Percentiles rank a stretch among this genome's conserved stretches.
phyloP scores from a whole-genome alignment of 2,888 invertebrate species.

The Horisme vitalbata region DNA sequence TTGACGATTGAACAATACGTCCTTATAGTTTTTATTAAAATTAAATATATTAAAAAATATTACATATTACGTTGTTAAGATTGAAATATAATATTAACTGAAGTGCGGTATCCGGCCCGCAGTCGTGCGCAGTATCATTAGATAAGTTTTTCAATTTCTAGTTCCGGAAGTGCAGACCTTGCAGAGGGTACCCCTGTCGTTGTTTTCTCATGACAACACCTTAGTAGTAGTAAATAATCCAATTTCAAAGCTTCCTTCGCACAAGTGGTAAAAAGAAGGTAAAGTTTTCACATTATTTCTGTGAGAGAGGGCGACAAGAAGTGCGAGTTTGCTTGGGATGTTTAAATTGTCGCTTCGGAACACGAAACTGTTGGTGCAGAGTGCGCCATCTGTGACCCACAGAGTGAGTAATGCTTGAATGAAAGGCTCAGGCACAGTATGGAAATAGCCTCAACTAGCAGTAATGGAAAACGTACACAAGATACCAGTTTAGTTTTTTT shows the following conservation, averaged over 20 bases:
- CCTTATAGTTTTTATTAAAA: no score
- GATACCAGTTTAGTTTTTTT: not conserved
- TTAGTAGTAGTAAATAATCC: constrained; percentile 48
- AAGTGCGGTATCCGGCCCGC: not conserved
- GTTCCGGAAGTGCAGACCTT: not conserved
- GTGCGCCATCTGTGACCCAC: constrained; percentile 55
- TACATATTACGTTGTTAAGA: no score
- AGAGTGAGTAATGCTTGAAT: constrained; percentile 45
- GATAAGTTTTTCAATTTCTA: constrained; percentile 3
- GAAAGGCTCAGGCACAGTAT: constrained; percentile 34
- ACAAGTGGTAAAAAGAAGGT: constrained; percentile 53
- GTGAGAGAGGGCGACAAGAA: constrained; percentile 50
- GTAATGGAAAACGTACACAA: not conserved
- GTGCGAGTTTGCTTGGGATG: constrained; percentile 54
- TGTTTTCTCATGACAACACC: constrained; percentile 16
- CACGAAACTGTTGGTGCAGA: constrained; percentile 45
- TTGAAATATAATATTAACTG: no score
- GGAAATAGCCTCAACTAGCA: constrained; percentile 8
- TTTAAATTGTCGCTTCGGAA: constrained; percentile 59
- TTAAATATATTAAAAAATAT: no score
- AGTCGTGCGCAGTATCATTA: not conserved
- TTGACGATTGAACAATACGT: no score
- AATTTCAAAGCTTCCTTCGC: constrained; percentile 45
- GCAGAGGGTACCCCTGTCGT: not conserved
- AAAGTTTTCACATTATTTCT: constrained; percentile 68